Evolutionary conservation across 2,888 invertebrate species (phyloP).

Genomic region (Aproaerema taeniolella): DNA sequence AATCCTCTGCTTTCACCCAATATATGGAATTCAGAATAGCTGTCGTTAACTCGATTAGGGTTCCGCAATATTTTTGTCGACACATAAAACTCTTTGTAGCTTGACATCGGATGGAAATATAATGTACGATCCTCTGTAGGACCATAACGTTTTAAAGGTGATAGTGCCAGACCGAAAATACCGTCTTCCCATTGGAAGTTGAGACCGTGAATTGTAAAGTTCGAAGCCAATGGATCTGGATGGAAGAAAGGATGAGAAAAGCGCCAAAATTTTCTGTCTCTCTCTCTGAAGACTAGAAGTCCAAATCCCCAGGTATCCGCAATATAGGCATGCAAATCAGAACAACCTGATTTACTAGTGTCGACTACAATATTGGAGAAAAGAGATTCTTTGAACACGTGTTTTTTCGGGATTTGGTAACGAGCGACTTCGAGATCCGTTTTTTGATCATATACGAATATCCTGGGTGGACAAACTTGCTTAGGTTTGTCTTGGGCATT

Average conservation of each 20-base stretch:
- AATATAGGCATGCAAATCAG: conserved; percentile 80
- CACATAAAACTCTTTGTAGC: conserved; percentile 86
- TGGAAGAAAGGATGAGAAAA: conserved; percentile 83
- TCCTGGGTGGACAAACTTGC: conserved; percentile 84
- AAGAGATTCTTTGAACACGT: conserved; percentile 81
- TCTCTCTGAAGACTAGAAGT: conserved; percentile 79
- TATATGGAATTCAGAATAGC: conserved; percentile 48
- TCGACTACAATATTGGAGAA: conserved; percentile 83
- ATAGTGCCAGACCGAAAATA: conserved; percentile 84
- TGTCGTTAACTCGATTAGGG: conserved; percentile 56
- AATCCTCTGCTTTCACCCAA: conserved; percentile 74
- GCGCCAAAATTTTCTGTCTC: conserved; percentile 77
- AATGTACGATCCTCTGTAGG: conserved; percentile 77
- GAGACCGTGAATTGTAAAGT: conserved; percentile 84
- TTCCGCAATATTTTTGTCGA: conserved; percentile 81
- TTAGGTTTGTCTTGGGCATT: conserved; percentile 80
- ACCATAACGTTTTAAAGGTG: conserved; percentile 71
- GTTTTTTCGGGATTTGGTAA: conserved; percentile 80
- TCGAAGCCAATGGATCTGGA: conserved; percentile 85
- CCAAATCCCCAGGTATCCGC: conserved; percentile 84
- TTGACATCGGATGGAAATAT: conserved; percentile 90
- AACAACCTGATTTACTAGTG: conserved; percentile 76
- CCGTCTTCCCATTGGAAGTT: conserved; percentile 91
- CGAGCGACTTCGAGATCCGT: conserved; percentile 80
- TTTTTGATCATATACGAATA: conserved; percentile 83